Evolutionary conservation across 2,888 invertebrate genomes (phyloP).

Genomic region (Marronus borbonicus): DNA sequence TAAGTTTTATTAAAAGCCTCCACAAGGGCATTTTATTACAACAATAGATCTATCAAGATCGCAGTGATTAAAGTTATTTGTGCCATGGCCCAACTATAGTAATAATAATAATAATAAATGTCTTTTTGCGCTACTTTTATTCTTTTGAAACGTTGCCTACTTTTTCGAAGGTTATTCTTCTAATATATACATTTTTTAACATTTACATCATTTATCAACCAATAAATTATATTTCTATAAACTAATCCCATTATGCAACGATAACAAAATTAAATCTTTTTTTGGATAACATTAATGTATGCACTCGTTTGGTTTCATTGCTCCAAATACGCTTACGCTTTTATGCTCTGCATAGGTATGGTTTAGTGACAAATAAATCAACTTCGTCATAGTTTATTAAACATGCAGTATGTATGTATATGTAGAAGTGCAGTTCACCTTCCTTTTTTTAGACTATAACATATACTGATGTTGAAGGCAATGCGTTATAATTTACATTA

Average conservation of each 20-base stretch:
- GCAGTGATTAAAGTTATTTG: no score
- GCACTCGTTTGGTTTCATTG: constrained; percentile 11
- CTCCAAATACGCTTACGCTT: not conserved
- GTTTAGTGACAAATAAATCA: constrained; percentile 11
- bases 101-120: no score
- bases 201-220: not conserved
- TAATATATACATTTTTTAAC: not conserved
- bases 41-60: no score
- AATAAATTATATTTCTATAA: not conserved
- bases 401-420: not conserved
- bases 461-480: not conserved
- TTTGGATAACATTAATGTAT: constrained; percentile 1
- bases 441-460: not conserved
- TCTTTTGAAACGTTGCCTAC: no score
- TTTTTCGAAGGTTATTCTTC: not conserved
- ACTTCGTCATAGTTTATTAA: not conserved
- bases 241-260: not conserved
- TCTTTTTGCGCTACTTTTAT: no score
- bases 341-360: not conserved
- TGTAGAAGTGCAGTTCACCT: not conserved
- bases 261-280: not conserved
- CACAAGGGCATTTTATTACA: no score
- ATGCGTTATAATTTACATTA: constrained; percentile 8
- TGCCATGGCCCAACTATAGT: no score
- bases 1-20: no score